Evolutionary conservation across 2,113 vertebrate genomes (phyloP), one percentile per base, ranked within the genome.

Genomic region (Sisor rabdophorus): DNA sequence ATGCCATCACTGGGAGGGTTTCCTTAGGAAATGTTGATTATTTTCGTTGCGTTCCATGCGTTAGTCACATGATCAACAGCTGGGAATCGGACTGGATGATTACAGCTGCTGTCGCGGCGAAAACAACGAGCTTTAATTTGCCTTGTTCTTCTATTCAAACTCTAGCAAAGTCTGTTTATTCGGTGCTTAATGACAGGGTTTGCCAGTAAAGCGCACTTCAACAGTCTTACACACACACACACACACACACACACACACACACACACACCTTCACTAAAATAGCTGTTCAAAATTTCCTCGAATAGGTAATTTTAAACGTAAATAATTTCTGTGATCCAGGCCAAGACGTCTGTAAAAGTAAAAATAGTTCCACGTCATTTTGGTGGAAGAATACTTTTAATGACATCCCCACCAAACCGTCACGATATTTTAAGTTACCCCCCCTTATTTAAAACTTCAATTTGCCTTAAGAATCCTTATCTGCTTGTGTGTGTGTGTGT

Each of bases 21-120:
- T 32, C 71, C 52, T 47, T 10, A 28, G 13, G 22, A 15, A 48
- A 16, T 30, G 71, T 19, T 71, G 47, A 65, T 22, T 26, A 74
- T 22, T 44, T 71, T 75, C 69, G 17, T 74, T 55, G 48, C 71
- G 28, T 78, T 68, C 32, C 16, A 56, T 82, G 78, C 77, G 32
- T 80, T 79, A 79, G 78, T 85, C 82, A 75, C 72, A 71, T 48
- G n/a, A 61, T 30, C 54, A 75, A 75, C 76, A 74, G 56, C 84
- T 80, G 81, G 74, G 75, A 78, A 71, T 79, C 71, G 81, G 85
- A 86, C 86, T 81, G 77, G 64, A 24, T 87, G 86, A 88, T 89
- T 85, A 80, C 80, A 79, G 80, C 47, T 28, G 59, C 56, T 50
- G 52, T 65, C 64, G 70, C 69, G 32, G 1, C 61, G 79, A 85